phyloP scores from a whole-genome alignment of 2,113 vertebrate species.

The Aptenodytes patagonicus region DNA sequence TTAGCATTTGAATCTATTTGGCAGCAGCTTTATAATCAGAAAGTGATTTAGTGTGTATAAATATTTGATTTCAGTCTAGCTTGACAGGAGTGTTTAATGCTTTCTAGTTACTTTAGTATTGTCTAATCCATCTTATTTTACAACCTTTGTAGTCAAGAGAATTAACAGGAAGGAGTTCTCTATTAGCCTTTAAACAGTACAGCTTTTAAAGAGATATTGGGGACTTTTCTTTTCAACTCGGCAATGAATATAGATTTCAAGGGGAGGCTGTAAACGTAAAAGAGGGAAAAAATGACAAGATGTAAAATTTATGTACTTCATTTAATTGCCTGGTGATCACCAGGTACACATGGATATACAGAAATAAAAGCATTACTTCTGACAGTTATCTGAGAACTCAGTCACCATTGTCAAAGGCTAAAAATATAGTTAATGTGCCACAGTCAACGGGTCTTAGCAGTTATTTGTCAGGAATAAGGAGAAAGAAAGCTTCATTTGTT shows the following conservation, averaged over 20 bases:
- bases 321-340: not conserved
- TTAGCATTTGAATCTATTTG: slow-evolving; percentile 30
- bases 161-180: slow-evolving; percentile 20
- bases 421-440: not conserved
- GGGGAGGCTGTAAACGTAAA: not conserved
- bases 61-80: slow-evolving; percentile 49
- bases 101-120: slow-evolving; percentile 9
- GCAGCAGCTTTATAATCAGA: slow-evolving; percentile 33
- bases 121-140: slow-evolving; percentile 53
- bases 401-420: not conserved
- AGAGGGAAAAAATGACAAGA: not conserved
- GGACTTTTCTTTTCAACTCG: not conserved
- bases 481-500: not conserved
- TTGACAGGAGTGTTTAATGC: slow-evolving; percentile 36
- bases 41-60: slow-evolving; percentile 50
- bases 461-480: not conserved
- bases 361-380: not conserved
- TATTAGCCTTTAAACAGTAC: not conserved
- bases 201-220: not conserved
- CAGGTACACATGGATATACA: fast-evolving
- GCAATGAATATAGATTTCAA: not conserved
- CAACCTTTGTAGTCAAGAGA: not conserved
- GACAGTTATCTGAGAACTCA: not conserved
- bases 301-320: not conserved
- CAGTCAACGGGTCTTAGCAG: not conserved